A percentile compares a stretch with the other conserved stretches of the same genome.
Conservation (phyloP, 2,888 invertebrate genomes). For the Perizoma affinitatum region DNA sequence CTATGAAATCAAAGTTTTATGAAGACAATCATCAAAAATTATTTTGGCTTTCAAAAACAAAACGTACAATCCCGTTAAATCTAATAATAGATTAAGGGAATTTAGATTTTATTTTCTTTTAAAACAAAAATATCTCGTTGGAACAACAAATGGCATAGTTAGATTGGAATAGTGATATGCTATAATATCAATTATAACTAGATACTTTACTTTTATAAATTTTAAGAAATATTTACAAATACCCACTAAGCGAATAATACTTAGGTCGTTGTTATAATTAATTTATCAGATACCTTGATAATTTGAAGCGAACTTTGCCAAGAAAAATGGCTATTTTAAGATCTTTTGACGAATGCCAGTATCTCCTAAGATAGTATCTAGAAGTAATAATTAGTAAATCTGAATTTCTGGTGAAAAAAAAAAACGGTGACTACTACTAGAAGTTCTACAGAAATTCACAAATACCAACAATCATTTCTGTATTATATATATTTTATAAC, state of each 20-base stretch:
- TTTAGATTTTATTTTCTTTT: too few relatives aligned
- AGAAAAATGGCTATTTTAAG: slow-evolving; percentile 7
- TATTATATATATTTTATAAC: slow-evolving; percentile 14
- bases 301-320: slow-evolving; percentile 8
- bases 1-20: too few relatives aligned
- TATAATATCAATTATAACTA: slow-evolving; percentile 11
- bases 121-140: too few relatives aligned
- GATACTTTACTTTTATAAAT: slow-evolving; percentile 1
- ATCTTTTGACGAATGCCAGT: slow-evolving; percentile 12
- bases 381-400: slow-evolving; percentile 13
- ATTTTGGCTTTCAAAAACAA: too few relatives aligned
- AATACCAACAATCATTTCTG: slow-evolving; percentile 28
- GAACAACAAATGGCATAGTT: too few relatives aligned
- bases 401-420: slow-evolving; percentile 11
- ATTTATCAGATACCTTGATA: slow-evolving; percentile 9
- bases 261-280: slow-evolving; percentile 36
- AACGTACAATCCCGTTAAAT: too few relatives aligned
- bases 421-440: too few relatives aligned
- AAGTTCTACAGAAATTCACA: slow-evolving; percentile 26
- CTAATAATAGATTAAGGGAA: neutral
- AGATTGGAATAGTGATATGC: slow-evolving; percentile 3
- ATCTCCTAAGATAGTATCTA: neutral
- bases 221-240: slow-evolving; percentile 24
- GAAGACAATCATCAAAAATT: too few relatives aligned
- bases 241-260: slow-evolving; percentile 4